A percentile compares a stretch with the other conserved stretches of the same genome.
Evolutionary conservation across 2,797 vertebrate genomes (phyloP).

Genomic region (Mormyrops attenuatus): DNA sequence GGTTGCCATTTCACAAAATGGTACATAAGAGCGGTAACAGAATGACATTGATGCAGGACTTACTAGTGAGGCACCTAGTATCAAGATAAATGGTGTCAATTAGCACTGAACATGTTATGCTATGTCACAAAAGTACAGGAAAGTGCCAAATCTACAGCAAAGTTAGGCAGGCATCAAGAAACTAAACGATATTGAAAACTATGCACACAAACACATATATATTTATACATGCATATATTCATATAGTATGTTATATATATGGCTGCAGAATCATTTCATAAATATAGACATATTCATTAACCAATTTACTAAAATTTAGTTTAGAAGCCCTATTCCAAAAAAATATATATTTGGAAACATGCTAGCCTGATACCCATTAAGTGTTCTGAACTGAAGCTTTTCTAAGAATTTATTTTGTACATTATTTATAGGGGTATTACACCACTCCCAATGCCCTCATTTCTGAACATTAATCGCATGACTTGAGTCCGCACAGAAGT

Average conservation of each 20-base stretch:
- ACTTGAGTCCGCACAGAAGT: not conserved
- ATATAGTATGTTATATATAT: too few relatives aligned
- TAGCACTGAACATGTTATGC: not conserved
- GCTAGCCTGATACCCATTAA: not conserved
- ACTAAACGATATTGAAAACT: not conserved
- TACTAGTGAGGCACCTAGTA: not conserved
- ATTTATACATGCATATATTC: not conserved
- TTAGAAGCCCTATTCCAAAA: not conserved
- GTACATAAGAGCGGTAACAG: not conserved
- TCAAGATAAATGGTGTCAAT: not conserved
- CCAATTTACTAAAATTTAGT: not conserved
- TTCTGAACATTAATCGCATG: not conserved
- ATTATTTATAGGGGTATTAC: not conserved
- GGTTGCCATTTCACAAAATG: constrained; percentile 1
- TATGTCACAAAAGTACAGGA: not conserved
- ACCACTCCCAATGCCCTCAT: not conserved
- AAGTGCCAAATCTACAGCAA: not conserved
- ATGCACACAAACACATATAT: not conserved
- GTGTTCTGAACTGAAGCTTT: not conserved
- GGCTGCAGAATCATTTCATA: not conserved
- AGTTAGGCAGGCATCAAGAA: not conserved
- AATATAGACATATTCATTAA: not conserved
- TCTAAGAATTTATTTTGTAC: not conserved
- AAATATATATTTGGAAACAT: not conserved
- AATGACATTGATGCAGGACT: not conserved